Evolutionary conservation across 2,113 vertebrate genomes (phyloP).

Genomic region (Nibea coibor): DNA sequence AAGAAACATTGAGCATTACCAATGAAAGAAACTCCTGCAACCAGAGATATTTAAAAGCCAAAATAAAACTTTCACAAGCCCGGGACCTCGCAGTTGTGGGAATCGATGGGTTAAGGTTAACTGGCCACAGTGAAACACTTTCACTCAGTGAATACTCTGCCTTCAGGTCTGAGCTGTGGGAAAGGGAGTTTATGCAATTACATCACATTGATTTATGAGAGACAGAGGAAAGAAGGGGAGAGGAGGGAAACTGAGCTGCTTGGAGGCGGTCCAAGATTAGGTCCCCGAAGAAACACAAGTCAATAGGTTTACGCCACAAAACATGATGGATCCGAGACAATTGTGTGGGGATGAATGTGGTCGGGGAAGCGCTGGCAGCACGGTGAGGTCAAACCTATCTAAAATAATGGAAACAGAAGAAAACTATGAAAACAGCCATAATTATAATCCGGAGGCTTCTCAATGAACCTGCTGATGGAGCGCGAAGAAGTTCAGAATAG

Average conservation of each 20-base stretch:
- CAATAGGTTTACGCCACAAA: constrained; percentile 81
- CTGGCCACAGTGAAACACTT: constrained; percentile 69
- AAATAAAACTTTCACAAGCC: constrained; percentile 59
- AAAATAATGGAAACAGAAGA: constrained; percentile 28
- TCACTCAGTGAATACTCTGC: constrained; percentile 63
- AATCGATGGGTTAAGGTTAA: constrained; percentile 62
- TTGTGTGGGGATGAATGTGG: constrained; percentile 59
- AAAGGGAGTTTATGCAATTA: constrained; percentile 83
- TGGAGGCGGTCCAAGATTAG: constrained; percentile 78
- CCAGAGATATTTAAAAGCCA: constrained; percentile 44
- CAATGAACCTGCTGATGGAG: constrained; percentile 38
- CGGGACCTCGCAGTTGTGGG: constrained; percentile 38
- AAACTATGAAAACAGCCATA: constrained; percentile 15
- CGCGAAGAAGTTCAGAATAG: constrained; percentile 40
- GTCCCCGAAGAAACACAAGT: constrained; percentile 81
- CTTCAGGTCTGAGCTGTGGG: constrained; percentile 75
- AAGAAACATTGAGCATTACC: constrained; percentile 45
- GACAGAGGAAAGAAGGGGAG: constrained; percentile 73
- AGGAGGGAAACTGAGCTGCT: constrained; percentile 80
- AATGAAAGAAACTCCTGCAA: constrained; percentile 41
- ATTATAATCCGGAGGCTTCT: constrained; percentile 30
- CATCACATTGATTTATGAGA: constrained; percentile 84
- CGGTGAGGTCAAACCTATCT: constrained; percentile 27
- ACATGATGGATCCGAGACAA: constrained; percentile 78
- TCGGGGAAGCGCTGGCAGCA: constrained; percentile 33